These are phyloP conservation scores for Cotesia chilonis DNA, from an alignment of 1,140 invertebrate species.

Conservation along the genomic window DNA sequence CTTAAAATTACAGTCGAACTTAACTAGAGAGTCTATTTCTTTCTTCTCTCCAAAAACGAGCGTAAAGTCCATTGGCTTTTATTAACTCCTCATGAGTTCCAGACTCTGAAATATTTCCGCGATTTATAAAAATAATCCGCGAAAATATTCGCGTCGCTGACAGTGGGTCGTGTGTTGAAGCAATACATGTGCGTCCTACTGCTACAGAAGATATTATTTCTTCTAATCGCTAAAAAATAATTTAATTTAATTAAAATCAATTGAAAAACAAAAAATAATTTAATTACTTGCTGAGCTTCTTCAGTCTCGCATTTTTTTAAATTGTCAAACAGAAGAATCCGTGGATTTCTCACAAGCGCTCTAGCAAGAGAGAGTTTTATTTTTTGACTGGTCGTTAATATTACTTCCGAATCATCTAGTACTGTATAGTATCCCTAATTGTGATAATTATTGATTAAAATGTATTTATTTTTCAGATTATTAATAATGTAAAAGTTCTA, in stretches of 20 bases:
- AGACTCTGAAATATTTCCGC: conserved; percentile 17
- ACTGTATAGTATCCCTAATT: conserved; percentile 22
- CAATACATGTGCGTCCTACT: conserved; percentile 19
- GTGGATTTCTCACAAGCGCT: conserved; percentile 22
- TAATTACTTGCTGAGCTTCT: conserved; percentile 15
- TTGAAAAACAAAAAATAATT: no score
- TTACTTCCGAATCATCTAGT: conserved; percentile 16
- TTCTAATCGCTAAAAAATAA: conserved; percentile 12
- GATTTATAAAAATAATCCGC: conserved; percentile 18
- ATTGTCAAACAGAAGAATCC: conserved; percentile 11
- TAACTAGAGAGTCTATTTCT: neutral
- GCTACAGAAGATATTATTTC: conserved; percentile 1
- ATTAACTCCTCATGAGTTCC: conserved; percentile 21
- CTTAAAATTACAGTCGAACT: no score
- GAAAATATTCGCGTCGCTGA: conserved; percentile 18
- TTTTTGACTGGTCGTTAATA: conserved; percentile 22
- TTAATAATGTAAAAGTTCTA: no score
- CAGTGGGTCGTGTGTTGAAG: conserved; percentile 22
- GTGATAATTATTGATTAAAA: neutral
- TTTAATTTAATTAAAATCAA: no score
- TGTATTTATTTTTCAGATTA: neutral
- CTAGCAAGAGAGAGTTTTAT: conserved; percentile 20
- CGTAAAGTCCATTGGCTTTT: conserved; percentile 4
- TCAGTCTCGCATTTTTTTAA: conserved; percentile 8
- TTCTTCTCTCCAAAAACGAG: conserved; percentile 3